Evolutionary conservation across 2,797 vertebrate species (phyloP).

Genomic region (Liparis tanakae): DNA sequence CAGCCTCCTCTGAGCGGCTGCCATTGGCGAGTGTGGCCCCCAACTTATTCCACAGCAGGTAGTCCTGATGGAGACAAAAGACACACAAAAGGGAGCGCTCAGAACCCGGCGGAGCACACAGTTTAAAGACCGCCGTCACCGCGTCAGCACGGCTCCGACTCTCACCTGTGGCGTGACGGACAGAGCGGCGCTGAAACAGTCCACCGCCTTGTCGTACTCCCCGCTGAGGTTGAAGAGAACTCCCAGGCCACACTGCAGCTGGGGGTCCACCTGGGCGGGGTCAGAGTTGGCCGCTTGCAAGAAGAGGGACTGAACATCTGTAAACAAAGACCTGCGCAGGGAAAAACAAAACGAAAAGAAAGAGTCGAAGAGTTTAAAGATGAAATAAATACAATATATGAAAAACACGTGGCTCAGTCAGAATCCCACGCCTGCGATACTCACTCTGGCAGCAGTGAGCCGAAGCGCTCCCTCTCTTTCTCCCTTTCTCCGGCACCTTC

Average conservation of each 20-base stretch:
- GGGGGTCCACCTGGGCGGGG: slow-evolving; percentile 90
- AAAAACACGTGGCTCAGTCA: not conserved
- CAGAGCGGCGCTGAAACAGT: slow-evolving; percentile 94
- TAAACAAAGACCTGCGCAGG: slow-evolving; percentile 87
- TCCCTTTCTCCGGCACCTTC: slow-evolving; percentile 72
- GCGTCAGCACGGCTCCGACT: not conserved
- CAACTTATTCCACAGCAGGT: slow-evolving; percentile 97
- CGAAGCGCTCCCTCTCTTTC: slow-evolving; percentile 85
- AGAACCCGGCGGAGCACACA: slow-evolving; percentile 7
- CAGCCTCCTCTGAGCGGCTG: slow-evolving; percentile 95
- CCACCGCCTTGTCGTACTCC: slow-evolving; percentile 97
- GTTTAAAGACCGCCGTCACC: not conserved
- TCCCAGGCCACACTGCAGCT: slow-evolving; percentile 96
- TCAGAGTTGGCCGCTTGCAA: slow-evolving; percentile 90
- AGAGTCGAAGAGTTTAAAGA: not conserved
- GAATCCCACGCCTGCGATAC: slow-evolving; percentile 53
- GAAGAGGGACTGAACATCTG: slow-evolving; percentile 93
- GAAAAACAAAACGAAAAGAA: not conserved
- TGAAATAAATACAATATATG: not conserved
- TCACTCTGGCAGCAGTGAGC: slow-evolving; percentile 95
- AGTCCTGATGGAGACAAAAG: slow-evolving; percentile 83
- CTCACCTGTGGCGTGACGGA: slow-evolving; percentile 83
- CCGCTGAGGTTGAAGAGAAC: slow-evolving; percentile 98
- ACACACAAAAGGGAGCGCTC: not conserved
- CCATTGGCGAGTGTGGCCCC: slow-evolving; percentile 97